Evolutionary conservation across 2,888 invertebrate genomes (phyloP).

Genomic region (Eurytoma adleriae): DNA sequence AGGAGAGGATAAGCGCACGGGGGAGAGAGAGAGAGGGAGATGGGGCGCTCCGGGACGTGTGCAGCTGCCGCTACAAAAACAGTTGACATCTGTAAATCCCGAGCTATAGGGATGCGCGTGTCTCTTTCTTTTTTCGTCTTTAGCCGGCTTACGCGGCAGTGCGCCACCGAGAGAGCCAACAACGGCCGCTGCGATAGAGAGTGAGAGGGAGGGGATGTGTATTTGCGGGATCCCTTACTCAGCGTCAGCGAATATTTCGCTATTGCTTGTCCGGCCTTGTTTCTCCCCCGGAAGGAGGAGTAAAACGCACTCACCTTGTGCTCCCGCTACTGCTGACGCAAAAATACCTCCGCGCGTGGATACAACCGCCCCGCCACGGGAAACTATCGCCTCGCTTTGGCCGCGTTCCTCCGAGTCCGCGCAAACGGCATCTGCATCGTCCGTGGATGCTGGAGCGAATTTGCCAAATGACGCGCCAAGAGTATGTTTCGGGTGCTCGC

Average conservation of each 20-base stretch:
- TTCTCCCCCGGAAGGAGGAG: constrained; percentile 31
- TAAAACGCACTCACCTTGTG: constrained; percentile 18
- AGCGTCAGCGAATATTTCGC: constrained; percentile 49
- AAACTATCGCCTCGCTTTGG: constrained; percentile 22
- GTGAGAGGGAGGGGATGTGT: constrained; percentile 13
- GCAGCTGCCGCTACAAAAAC: constrained; percentile 71
- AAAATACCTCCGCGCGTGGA: constrained; percentile 7
- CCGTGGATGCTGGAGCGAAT: background rate
- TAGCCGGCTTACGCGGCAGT: constrained; percentile 36
- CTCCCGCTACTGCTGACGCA: constrained; percentile 18
- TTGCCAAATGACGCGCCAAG: background rate
- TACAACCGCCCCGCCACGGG: constrained; percentile 15
- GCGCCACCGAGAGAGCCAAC: constrained; percentile 32
- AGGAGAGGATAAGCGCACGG: constrained; percentile 19
- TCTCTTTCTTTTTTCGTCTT: constrained; percentile 52
- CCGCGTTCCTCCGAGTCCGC: background rate
- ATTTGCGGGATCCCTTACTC: constrained; percentile 56
- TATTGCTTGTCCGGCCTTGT: constrained; percentile 44
- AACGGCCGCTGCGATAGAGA: constrained; percentile 14
- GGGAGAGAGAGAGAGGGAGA: constrained; percentile 35
- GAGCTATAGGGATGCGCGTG: constrained; percentile 55
- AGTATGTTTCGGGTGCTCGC: background rate
- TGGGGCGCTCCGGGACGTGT: constrained; percentile 61
- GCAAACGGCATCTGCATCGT: background rate
- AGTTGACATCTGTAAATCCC: constrained; percentile 72